Evolutionary conservation across 2,113 vertebrate genomes (phyloP).

Genomic region (Ibidorhyncha struthersii): DNA sequence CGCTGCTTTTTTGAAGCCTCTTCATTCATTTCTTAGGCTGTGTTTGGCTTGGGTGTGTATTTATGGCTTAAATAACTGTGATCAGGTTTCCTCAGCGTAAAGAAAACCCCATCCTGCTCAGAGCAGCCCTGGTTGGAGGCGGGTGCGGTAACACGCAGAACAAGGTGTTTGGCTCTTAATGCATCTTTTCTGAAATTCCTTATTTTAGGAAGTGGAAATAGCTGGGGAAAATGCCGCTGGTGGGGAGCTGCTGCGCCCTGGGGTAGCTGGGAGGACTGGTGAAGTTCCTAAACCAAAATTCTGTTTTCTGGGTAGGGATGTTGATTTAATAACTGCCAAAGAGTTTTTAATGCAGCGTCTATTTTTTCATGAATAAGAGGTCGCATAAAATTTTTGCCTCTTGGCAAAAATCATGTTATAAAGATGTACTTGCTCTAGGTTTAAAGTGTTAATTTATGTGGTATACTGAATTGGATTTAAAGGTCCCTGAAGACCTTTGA

Average conservation of each 20-base stretch:
- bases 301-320: not conserved
- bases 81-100: fast-evolving
- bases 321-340: not conserved
- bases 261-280: not conserved
- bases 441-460: slow-evolving; percentile 61
- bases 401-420: not conserved
- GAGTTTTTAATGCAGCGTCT: not conserved
- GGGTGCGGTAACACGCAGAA: not conserved
- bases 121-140: not conserved
- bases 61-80: not conserved
- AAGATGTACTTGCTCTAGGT: not conserved
- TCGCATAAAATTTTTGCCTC: not conserved
- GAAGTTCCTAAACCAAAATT: not conserved
- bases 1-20: not conserved
- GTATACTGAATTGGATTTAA: slow-evolving; percentile 21
- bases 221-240: not conserved
- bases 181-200: not conserved
- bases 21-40: not conserved
- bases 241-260: not conserved
- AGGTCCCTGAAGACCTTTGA: slow-evolving; percentile 53
- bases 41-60: not conserved
- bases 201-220: not conserved
- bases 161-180: not conserved
- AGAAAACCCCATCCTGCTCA: not conserved
- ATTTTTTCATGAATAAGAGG: not conserved